Evolutionary conservation across 2,888 invertebrate species (phyloP).

Genomic region (Amphiduros pacificus): DNA sequence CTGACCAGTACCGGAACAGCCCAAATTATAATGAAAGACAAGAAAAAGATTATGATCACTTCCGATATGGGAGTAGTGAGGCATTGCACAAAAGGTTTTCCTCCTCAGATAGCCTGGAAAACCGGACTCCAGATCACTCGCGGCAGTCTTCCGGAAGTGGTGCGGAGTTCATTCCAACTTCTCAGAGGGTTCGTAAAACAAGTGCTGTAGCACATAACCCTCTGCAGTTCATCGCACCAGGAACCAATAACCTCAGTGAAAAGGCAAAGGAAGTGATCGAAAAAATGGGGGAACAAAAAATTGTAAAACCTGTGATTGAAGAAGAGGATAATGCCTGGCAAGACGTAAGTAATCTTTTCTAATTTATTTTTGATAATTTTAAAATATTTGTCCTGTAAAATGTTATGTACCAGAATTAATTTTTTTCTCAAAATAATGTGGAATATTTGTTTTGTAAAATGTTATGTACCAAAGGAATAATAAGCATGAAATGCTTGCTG

Average conservation of each 20-base stretch:
- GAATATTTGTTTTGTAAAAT: no score
- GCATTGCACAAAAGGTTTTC: conserved; percentile 34
- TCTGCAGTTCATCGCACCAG: conserved; percentile 52
- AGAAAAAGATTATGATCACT: not conserved
- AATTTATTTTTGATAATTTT: no score
- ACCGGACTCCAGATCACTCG: conserved; percentile 32
- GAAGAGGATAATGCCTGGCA: conserved; percentile 49
- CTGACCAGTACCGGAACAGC: conserved; percentile 5
- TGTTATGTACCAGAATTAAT: no score
- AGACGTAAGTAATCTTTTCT: conserved; percentile 49
- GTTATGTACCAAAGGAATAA: no score
- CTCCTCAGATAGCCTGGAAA: conserved; percentile 49
- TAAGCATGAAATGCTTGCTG: no score
- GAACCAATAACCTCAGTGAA: conserved; percentile 41
- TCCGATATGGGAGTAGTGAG: conserved; percentile 11
- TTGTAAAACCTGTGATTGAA: conserved; percentile 31
- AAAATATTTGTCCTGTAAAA: no score
- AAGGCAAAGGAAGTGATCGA: conserved; percentile 49
- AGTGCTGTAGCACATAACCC: conserved; percentile 40
- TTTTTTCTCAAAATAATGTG: no score
- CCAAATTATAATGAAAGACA: not conserved
- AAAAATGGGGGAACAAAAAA: conserved; percentile 41
- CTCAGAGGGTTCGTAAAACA: conserved; percentile 21
- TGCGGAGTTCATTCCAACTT: conserved; percentile 32
- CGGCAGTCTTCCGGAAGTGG: conserved; percentile 36